phyloP scores from a whole-genome alignment of 2,888 invertebrate genomes.

The Athalia rosae region DNA sequence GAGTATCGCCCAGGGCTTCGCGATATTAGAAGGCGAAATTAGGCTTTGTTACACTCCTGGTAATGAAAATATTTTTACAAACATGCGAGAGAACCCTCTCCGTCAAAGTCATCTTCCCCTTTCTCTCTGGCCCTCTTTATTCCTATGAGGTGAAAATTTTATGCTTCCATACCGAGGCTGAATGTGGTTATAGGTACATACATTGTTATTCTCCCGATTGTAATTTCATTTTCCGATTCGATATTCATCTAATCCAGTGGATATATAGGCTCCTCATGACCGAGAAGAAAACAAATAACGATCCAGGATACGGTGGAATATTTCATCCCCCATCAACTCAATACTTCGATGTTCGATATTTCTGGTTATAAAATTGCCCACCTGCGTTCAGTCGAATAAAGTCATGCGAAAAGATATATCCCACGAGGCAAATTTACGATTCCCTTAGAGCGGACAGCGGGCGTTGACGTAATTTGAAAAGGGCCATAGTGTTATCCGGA shows the following conservation, averaged over 20 bases:
- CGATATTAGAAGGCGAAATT: constrained; percentile 44
- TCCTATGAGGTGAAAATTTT: no score
- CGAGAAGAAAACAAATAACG: neutral
- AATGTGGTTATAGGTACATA: no score
- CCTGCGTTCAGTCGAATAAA: constrained; percentile 19
- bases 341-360: constrained; percentile 4
- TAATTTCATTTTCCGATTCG: no score
- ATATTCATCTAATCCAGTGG: constrained; percentile 1
- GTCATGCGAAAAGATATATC: constrained; percentile 32
- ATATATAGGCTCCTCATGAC: neutral
- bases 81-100: constrained; percentile 5
- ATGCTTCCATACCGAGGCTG: neutral
- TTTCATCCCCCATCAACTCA: constrained; percentile 3
- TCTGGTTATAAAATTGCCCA: constrained; percentile 7
- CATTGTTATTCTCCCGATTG: no score
- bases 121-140: neutral
- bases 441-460: constrained; percentile 10
- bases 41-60: constrained; percentile 43
- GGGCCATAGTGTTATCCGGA: constrained; percentile 1
- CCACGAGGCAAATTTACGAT: constrained; percentile 6
- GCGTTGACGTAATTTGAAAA: constrained; percentile 18
- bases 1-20: constrained; percentile 38
- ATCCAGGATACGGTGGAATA: neutral
- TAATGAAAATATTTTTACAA: constrained; percentile 44
- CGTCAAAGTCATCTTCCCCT: neutral